Percentiles rank a stretch among this genome's conserved stretches.
Evolutionary conservation across 2,888 invertebrate species (phyloP).

Genomic region (Phortica okadai): DNA sequence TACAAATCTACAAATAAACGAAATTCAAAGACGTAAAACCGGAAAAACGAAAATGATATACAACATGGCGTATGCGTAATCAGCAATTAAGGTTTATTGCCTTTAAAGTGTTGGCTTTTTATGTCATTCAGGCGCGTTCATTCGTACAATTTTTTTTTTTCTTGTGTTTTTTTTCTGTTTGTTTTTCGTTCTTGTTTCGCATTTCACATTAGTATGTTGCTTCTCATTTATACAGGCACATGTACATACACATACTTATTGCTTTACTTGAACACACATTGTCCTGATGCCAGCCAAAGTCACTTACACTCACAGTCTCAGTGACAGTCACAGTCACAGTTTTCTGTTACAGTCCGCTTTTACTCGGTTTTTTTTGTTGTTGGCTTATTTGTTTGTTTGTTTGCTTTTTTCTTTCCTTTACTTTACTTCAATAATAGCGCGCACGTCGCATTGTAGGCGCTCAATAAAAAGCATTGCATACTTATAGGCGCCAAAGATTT

Average conservation of each 20-base stretch:
- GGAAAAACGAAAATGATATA: constrained; percentile 28
- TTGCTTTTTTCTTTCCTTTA: neutral
- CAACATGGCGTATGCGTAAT: constrained; percentile 53
- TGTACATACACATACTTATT: too few relatives aligned
- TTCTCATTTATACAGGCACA: too few relatives aligned
- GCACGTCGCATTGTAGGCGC: neutral
- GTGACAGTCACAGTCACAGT: too few relatives aligned
- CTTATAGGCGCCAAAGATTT: constrained; percentile 23
- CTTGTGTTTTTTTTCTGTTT: too few relatives aligned
- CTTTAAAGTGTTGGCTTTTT: constrained; percentile 47
- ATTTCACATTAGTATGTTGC: neutral
- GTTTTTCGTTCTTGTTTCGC: neutral
- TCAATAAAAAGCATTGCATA: constrained; percentile 28
- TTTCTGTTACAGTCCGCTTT: too few relatives aligned
- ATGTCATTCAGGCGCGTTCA: constrained; percentile 15
- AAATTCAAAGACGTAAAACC: neutral
- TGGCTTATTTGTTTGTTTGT: neutral
- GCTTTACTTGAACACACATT: too few relatives aligned
- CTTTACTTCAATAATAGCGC: neutral
- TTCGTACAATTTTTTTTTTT: neutral
- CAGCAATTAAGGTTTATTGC: constrained; percentile 63
- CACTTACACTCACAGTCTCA: too few relatives aligned
- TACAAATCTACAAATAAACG: neutral
- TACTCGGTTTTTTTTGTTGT: too few relatives aligned
- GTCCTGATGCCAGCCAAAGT: too few relatives aligned